These are phyloP conservation scores for Axea sp. DNA, from an alignment of 2,888 invertebrate genomes.

Conservation along the genomic window DNA sequence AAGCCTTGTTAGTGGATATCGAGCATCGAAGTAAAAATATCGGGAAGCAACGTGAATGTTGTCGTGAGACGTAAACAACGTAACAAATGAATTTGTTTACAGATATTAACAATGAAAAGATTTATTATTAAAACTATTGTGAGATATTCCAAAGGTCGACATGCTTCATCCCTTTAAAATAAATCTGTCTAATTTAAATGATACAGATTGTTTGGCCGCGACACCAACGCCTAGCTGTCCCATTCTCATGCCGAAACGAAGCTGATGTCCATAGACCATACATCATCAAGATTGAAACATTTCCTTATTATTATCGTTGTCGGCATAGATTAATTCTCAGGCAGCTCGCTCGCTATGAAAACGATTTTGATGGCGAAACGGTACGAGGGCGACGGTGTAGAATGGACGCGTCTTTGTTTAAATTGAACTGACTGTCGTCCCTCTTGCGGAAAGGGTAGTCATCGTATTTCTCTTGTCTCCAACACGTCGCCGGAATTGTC, in stretches of 20 bases:
- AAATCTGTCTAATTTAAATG: constrained; percentile 57
- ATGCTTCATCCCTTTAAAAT: constrained; percentile 34
- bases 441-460: constrained; percentile 62
- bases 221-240: constrained; percentile 52
- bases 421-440: constrained; percentile 70
- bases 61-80: too few relatives aligned
- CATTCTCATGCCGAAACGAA: constrained; percentile 53
- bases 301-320: constrained; percentile 79
- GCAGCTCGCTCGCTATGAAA: constrained; percentile 63
- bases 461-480: constrained; percentile 60
- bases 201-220: constrained; percentile 56
- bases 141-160: constrained; percentile 32
- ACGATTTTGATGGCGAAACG: constrained; percentile 69
- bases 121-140: constrained; percentile 45
- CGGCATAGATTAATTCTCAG: constrained; percentile 78
- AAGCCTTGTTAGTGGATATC: constrained; percentile 65
- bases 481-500: constrained; percentile 50
- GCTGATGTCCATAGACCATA: constrained; percentile 68
- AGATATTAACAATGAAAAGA: background rate
- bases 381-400: constrained; percentile 64
- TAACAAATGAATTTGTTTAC: constrained; percentile 4
- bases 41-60: too few relatives aligned
- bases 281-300: constrained; percentile 79
- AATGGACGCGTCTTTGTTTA: constrained; percentile 71
- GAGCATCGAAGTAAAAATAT: constrained; percentile 8